Evolutionary conservation across 2,888 invertebrate genomes (phyloP).

Genomic region (Brachyopa scutellaris): DNA sequence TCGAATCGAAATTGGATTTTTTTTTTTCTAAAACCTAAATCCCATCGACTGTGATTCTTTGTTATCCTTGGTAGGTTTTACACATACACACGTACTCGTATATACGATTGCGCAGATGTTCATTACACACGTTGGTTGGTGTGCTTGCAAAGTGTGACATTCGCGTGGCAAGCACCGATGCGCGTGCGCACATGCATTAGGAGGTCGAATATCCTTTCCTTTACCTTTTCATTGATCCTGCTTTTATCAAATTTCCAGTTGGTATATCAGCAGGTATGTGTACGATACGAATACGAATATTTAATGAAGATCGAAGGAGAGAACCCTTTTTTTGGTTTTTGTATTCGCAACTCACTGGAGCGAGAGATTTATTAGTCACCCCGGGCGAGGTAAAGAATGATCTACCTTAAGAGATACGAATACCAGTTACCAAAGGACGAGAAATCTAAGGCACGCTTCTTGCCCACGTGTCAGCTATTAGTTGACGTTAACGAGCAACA

Average conservation of each 20-base stretch:
- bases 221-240: conserved; percentile 45
- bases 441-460: conserved; percentile 62
- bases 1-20: conserved; percentile 61
- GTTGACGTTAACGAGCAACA: conserved; percentile 65
- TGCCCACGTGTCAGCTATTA: conserved; percentile 68
- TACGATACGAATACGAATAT: too few relatives aligned
- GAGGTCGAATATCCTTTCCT: conserved; percentile 12
- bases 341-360: conserved; percentile 63
- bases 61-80: conserved; percentile 19
- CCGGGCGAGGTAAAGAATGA: conserved; percentile 12
- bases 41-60: conserved; percentile 42
- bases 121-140: conserved; percentile 1
- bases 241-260: conserved; percentile 62
- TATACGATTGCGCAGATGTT: conserved; percentile 47
- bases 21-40: conserved; percentile 2
- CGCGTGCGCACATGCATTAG: conserved; percentile 62
- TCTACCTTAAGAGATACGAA: conserved; percentile 8
- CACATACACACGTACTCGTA: background rate
- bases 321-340: conserved; percentile 31
- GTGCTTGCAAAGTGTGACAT: conserved; percentile 43
- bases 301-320: conserved; percentile 54
- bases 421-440: background rate
- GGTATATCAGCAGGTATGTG: conserved; percentile 47
- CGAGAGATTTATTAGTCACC: conserved; percentile 60
- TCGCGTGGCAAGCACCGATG: conserved; percentile 60